Evolutionary conservation across 2,797 vertebrate genomes (phyloP), one percentile per base, ranked within the genome.

Genomic region (Xiphorhynchus erythropygius): DNA sequence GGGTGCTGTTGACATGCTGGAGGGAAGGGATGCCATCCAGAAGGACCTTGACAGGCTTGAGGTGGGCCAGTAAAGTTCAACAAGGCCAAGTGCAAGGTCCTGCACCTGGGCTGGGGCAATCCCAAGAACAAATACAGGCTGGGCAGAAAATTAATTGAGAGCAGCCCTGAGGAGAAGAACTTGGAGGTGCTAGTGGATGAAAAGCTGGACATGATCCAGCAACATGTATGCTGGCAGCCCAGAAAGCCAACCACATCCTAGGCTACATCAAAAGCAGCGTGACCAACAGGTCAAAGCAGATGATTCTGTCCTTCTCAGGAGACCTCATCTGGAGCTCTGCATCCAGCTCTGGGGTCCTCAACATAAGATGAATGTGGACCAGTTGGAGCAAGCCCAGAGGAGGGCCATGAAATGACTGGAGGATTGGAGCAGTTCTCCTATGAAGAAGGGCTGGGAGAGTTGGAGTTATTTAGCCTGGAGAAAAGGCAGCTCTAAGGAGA

Each of bases 221-320:
- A 70, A 7, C 18, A 13, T 18, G 28, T 1, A 0, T 0, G 0
- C 28, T 70, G 76, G 9, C 42, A 70, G 42, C 22, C 65, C 22
- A 64, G 32, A 47, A 75, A 62, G 18, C 30, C 25, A 77, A 59
- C 18, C 25, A 39, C 25, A 57, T 28, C 21, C 27, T 23, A 33
- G 30, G 39, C 57, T 71, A 30, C 46, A 71, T 19, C 25, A 59
- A 77, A 71, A 71, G 37, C 33, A 70, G 37, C 0, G 0, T 10
- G 15, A n/a, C 46, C 25, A 59, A 39, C 18, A 59, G 33, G 44
- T 24, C 22, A 59, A 35, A 30, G 33, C 22, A 59, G 25, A 57
- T 35, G 52, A 46, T 35, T 78, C 39, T 65, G 18, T 16, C 30
- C 22, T 15, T 65, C 44, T 28, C 0, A 0, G 12, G 7, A 71